phyloP scores from a whole-genome alignment of 2,888 invertebrate species.

The Calameuta filiformis region DNA sequence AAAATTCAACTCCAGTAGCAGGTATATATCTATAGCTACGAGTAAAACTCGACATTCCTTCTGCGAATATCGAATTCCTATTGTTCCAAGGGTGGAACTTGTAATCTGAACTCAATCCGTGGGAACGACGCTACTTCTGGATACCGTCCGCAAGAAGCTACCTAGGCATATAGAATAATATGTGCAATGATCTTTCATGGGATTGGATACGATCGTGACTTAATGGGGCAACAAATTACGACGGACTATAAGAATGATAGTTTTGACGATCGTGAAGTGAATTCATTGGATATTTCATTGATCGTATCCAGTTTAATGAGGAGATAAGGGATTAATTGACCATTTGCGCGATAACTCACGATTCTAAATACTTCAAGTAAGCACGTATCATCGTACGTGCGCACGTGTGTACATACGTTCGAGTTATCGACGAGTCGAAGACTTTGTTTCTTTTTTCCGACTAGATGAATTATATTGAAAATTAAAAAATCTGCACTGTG shows the following conservation, averaged over 20 bases:
- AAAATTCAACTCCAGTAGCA: not conserved
- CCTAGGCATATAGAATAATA: not conserved
- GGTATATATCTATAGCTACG: not conserved
- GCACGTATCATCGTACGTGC: not conserved
- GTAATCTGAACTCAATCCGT: not conserved
- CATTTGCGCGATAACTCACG: not conserved
- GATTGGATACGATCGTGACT: not conserved
- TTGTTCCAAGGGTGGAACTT: not conserved
- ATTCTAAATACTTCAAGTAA: not conserved
- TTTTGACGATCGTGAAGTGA: not conserved
- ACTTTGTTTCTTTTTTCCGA: not conserved
- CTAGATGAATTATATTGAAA: not conserved
- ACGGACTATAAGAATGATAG: not conserved
- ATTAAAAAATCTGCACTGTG: constrained; percentile 60
- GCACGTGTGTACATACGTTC: not conserved
- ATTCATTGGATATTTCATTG: not conserved
- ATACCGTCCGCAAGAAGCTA: not conserved
- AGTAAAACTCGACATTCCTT: not conserved
- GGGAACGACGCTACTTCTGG: not conserved
- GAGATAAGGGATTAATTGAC: not conserved
- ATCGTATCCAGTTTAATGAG: not conserved
- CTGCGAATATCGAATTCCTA: not conserved
- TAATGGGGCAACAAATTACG: not conserved
- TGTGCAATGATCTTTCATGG: not conserved
- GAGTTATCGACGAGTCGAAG: not conserved